Evolutionary conservation across 2,888 invertebrate genomes (phyloP).

Genomic region (Campoletis raptor): DNA sequence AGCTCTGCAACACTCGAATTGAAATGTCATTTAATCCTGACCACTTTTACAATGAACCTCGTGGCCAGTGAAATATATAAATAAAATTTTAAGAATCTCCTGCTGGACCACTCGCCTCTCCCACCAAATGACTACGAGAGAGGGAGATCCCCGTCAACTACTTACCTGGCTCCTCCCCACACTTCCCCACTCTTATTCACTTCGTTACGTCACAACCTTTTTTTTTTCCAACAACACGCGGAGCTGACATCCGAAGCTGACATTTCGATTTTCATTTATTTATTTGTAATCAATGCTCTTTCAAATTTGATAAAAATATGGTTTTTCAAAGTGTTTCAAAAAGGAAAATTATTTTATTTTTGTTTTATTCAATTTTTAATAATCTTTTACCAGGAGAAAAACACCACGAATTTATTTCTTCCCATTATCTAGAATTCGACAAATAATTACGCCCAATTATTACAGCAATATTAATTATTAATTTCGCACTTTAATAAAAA

Average conservation of each 20-base stretch:
- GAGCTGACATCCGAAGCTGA: not conserved
- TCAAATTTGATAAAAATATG: not conserved
- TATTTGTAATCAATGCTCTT: not conserved
- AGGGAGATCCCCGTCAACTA: conserved; percentile 62
- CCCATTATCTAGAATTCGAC: not conserved
- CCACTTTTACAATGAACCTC: conserved; percentile 5
- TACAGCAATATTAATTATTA: not conserved
- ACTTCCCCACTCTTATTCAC: conserved; percentile 68
- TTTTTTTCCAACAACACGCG: conserved; percentile 11
- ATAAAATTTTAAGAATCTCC: conserved; percentile 13
- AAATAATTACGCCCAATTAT: not conserved
- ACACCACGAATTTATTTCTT: not conserved
- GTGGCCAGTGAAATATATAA: not conserved
- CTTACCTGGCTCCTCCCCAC: conserved; percentile 78
- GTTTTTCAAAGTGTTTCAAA: not conserved
- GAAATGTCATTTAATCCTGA: conserved; percentile 8
- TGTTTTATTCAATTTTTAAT: not conserved
- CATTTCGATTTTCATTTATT: too few species aligned
- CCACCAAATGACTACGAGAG: conserved; percentile 70
- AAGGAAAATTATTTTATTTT: not conserved
- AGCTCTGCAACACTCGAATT: not conserved
- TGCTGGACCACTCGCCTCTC: conserved; percentile 63
- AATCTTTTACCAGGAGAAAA: not conserved
- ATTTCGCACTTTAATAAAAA: not conserved
- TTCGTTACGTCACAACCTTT: conserved; percentile 41